Evolutionary conservation across 2,888 invertebrate genomes (phyloP).

Genomic region (Leptopilina myrica): DNA sequence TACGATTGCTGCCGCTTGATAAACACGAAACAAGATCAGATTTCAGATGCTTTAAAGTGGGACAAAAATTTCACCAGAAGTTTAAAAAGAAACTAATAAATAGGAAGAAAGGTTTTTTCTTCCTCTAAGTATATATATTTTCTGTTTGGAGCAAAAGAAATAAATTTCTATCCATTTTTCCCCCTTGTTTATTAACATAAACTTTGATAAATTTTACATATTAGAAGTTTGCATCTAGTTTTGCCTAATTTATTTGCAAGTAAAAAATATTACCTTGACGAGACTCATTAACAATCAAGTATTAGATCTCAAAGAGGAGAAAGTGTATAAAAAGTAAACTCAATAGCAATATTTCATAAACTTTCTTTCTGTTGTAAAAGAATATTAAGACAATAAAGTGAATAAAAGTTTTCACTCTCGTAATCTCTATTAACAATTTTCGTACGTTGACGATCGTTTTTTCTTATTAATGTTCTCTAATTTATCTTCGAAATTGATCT

Average conservation of each 20-base stretch:
- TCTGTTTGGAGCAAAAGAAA: too few relatives aligned
- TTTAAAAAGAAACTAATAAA: not conserved
- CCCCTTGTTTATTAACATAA: too few relatives aligned
- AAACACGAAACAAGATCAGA: conserved; percentile 17
- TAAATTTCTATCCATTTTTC: too few relatives aligned
- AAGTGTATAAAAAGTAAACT: not conserved
- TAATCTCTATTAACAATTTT: not conserved
- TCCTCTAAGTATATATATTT: too few relatives aligned
- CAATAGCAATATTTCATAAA: conserved; percentile 2
- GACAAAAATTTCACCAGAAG: not conserved
- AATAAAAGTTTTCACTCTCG: not conserved
- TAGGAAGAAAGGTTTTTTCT: not conserved
- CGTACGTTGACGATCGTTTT: not conserved
- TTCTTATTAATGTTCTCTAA: conserved; percentile 14
- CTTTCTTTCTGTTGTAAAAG: not conserved
- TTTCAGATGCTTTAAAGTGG: not conserved
- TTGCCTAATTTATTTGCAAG: not conserved
- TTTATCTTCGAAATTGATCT: conserved; percentile 23
- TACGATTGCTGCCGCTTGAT: conserved; percentile 34
- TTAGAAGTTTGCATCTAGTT: too few relatives aligned
- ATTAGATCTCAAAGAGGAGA: not conserved
- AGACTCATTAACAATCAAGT: not conserved
- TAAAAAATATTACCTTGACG: not conserved
- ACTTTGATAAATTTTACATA: too few relatives aligned
- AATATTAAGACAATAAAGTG: not conserved